These are phyloP conservation scores for Taphrorychus bicolor DNA, from an alignment of 2,888 invertebrate genomes.

Conservation along the genomic window DNA sequence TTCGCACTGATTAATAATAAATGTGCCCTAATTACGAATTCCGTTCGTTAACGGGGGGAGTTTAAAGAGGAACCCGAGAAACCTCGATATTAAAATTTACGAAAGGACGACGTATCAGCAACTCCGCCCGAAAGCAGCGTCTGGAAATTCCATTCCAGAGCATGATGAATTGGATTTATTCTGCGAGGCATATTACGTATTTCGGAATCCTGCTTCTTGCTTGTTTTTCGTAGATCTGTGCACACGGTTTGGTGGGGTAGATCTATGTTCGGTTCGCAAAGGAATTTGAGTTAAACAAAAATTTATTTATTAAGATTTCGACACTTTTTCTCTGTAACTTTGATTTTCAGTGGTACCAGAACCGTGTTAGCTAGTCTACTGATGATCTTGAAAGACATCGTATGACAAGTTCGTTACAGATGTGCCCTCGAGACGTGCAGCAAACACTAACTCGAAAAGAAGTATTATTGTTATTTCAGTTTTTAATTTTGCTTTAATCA, in stretches of 20 bases:
- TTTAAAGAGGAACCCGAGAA: neutral
- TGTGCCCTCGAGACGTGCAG: too few relatives aligned
- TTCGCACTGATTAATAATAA: neutral
- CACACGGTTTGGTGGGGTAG: neutral
- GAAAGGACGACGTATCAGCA: neutral
- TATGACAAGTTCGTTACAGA: too few relatives aligned
- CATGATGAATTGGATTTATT: conserved; percentile 4
- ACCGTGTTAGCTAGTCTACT: too few relatives aligned
- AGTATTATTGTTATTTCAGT: too few relatives aligned
- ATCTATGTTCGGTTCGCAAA: neutral
- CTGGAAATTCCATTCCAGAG: neutral
- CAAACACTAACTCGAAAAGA: too few relatives aligned
- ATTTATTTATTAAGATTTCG: too few relatives aligned
- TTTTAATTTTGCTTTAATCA: too few relatives aligned
- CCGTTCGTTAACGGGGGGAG: neutral
- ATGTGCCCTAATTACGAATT: neutral
- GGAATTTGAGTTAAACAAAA: too few relatives aligned
- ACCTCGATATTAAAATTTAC: conserved; percentile 3
- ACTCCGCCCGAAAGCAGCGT: neutral
- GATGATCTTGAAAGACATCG: too few relatives aligned
- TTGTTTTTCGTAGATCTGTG: neutral
- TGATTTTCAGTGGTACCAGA: too few relatives aligned
- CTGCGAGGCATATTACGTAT: conserved; percentile 1
- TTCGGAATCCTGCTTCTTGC: neutral
- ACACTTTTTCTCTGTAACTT: too few relatives aligned